A percentile compares a stretch with the other conserved stretches of the same genome.
Evolutionary conservation across 1,140 invertebrate genomes (phyloP).

Genomic region (Anastatus disparis): DNA sequence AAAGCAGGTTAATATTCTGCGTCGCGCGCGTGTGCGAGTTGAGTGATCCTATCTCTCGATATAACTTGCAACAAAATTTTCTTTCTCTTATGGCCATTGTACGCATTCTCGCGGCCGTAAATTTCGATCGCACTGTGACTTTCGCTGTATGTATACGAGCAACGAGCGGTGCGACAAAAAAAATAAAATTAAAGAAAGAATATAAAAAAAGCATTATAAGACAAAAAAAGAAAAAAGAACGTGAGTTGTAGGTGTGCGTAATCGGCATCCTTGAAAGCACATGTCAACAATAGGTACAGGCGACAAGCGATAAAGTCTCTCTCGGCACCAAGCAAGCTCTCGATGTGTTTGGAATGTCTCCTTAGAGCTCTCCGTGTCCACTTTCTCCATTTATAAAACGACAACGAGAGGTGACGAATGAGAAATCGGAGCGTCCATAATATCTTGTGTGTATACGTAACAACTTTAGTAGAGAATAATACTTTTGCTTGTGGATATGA

Average conservation of each 20-base stretch:
- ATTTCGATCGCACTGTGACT: conserved; percentile 5
- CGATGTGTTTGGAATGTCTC: no score
- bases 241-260: neutral
- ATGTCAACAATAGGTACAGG: conserved; percentile 31
- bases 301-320: neutral
- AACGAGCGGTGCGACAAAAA: no score
- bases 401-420: no score
- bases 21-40: conserved; percentile 6
- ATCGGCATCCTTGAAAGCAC: conserved; percentile 30
- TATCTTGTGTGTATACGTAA: neutral
- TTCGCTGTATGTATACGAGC: no score
- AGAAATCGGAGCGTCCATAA: conserved; percentile 18
- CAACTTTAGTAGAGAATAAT: no score
- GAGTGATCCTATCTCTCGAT: conserved; percentile 25
- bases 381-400: conserved; percentile 13
- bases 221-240: conserved; percentile 26
- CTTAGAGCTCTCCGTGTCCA: no score
- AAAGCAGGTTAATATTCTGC: conserved; percentile 48
- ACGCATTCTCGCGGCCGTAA: neutral
- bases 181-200: no score
- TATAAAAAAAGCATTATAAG: no score
- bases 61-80: no score
- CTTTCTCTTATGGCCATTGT: neutral
- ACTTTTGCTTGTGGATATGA: no score
- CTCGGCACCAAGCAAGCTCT: neutral